These are phyloP conservation scores for Avahi laniger DNA, from an alignment of 2,797 vertebrate species.

Conservation along the genomic window DNA sequence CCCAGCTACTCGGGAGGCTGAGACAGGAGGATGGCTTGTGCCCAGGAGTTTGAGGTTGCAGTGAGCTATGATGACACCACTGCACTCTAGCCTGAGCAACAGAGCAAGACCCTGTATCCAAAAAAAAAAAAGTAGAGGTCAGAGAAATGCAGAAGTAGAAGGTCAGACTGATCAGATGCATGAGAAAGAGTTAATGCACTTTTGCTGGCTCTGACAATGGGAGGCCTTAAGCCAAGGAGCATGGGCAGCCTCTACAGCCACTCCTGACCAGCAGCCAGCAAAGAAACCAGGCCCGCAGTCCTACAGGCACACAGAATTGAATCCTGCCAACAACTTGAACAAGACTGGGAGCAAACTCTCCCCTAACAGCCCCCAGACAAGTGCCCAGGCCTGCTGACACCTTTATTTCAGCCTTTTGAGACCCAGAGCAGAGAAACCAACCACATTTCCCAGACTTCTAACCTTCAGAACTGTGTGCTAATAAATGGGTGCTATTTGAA, in stretches of 20 bases:
- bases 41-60: not conserved
- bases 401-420: not conserved
- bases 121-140: not conserved
- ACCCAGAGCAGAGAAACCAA: not conserved
- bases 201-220: not conserved
- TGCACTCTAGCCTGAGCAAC: not conserved
- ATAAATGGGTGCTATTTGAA: too few species aligned
- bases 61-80: not conserved
- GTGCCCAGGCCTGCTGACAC: rapidly evolving
- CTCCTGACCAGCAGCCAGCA: not conserved
- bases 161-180: not conserved
- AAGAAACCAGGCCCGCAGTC: not conserved
- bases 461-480: not conserved
- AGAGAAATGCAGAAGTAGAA: not conserved
- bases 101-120: not conserved
- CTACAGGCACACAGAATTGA: not conserved
- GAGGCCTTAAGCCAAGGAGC: not conserved
- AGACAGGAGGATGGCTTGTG: not conserved
- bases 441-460: not conserved
- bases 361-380: not conserved
- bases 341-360: not conserved
- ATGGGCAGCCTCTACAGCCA: not conserved
- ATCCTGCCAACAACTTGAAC: not conserved
- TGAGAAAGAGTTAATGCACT: not conserved
- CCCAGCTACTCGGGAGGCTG: not conserved